phyloP scores from a whole-genome alignment of 2,113 vertebrate species.

The Etia nguti region DNA sequence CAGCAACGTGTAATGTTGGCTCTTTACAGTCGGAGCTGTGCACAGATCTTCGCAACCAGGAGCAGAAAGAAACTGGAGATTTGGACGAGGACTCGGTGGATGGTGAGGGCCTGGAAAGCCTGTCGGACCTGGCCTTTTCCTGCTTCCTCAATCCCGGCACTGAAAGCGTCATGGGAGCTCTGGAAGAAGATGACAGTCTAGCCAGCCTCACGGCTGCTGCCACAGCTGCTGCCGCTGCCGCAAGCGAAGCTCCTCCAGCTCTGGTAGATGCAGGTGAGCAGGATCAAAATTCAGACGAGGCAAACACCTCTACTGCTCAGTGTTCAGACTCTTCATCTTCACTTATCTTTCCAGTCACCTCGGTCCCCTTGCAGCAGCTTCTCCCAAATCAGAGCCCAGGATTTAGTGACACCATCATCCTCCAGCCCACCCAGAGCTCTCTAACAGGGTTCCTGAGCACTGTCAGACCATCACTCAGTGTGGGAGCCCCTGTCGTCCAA shows the following conservation, averaged over 20 bases:
- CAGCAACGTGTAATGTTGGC: background rate
- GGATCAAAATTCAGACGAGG: slow-evolving; percentile 71
- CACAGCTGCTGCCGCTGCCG: slow-evolving; percentile 76
- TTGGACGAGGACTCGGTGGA: slow-evolving; percentile 19
- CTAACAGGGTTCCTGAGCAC: slow-evolving; percentile 53
- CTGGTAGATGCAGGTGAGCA: slow-evolving; percentile 62
- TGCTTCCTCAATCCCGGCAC: slow-evolving; percentile 60
- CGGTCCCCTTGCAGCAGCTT: slow-evolving; percentile 62
- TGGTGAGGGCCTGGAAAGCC: slow-evolving; percentile 47
- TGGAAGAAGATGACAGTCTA: slow-evolving; percentile 51
- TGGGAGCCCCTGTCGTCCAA: slow-evolving; percentile 75
- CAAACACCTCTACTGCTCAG: slow-evolving; percentile 33
- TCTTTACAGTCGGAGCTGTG: slow-evolving; percentile 33
- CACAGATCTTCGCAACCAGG: slow-evolving; percentile 4
- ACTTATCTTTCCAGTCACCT: slow-evolving; percentile 49
- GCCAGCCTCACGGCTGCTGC: slow-evolving; percentile 55
- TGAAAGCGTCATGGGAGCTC: slow-evolving; percentile 38
- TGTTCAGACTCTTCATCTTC: slow-evolving; percentile 68
- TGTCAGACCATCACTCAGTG: slow-evolving; percentile 76
- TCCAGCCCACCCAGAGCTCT: slow-evolving; percentile 77
- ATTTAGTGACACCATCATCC: slow-evolving; percentile 84
- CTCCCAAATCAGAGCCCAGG: slow-evolving; percentile 72
- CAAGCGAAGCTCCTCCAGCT: slow-evolving; percentile 68
- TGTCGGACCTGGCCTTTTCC: slow-evolving; percentile 61
- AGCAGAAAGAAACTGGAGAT: background rate